Conservation (phyloP, 2,888 invertebrate genomes). For the Diaperis boleti region DNA sequence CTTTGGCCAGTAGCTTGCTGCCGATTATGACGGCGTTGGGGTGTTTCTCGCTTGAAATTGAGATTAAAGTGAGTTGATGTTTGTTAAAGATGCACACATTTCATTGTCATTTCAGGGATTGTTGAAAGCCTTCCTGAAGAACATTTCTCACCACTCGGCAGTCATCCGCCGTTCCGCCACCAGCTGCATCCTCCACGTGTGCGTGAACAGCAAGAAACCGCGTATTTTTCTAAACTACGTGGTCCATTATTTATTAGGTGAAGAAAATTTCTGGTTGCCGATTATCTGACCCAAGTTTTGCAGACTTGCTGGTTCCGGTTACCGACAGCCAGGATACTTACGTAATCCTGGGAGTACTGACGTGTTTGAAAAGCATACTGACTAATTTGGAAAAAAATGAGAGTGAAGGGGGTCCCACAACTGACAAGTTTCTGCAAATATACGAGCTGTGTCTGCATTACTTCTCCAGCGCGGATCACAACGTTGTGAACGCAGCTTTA, state of each 20-base stretch:
- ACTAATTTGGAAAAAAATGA: slow-evolving; percentile 69
- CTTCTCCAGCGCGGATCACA: slow-evolving; percentile 81
- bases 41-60: slow-evolving; percentile 77
- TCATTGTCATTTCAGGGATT: slow-evolving; percentile 66
- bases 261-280: too few species aligned
- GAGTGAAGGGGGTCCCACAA: slow-evolving; percentile 47
- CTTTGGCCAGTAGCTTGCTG: slow-evolving; percentile 73
- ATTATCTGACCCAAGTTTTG: too few species aligned
- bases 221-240: slow-evolving; percentile 75
- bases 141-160: slow-evolving; percentile 75
- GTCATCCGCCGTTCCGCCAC: slow-evolving; percentile 86
- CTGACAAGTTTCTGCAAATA: slow-evolving; percentile 69
- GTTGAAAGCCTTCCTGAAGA: slow-evolving; percentile 75
- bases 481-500: slow-evolving; percentile 87
- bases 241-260: slow-evolving; percentile 74
- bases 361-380: slow-evolving; percentile 74
- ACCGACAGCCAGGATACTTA: slow-evolving; percentile 64
- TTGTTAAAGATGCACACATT: neutral
- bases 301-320: slow-evolving; percentile 61
- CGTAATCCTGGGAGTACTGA: slow-evolving; percentile 75
- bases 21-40: slow-evolving; percentile 77
- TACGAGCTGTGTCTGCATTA: slow-evolving; percentile 83
- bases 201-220: slow-evolving; percentile 82
- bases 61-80: slow-evolving; percentile 73
- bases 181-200: slow-evolving; percentile 82